Base-by-base conservation (phyloP, 2,888 invertebrate species). In the Cantharis rustica region DNA sequence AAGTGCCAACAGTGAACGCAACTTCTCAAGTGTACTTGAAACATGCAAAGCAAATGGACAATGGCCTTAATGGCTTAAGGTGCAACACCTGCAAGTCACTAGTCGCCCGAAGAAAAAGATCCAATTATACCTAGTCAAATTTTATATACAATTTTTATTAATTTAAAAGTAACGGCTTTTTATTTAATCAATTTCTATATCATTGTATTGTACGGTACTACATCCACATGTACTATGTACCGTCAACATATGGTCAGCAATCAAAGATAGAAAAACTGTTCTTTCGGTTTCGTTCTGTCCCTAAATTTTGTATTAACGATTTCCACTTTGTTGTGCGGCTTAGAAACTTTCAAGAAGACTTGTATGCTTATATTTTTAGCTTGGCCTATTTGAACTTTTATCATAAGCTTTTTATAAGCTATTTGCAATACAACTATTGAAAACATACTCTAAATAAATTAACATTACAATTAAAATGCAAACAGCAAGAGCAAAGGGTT, bases 391-490 rank as follows among this genome's bases (percentile, higher is more conserved):
- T 47, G 7, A 47, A 47, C 47, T 47, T 47, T 47, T n/a, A n/a
- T 7, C 47, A 47, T 47, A 47, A 47, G 47, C 47, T 47, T 7
- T 47, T 20, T 66, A 66, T 66, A 66, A 66, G 64, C 64, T 20
- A 23, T 23, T 66, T 66, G 64, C 64, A 66, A 66, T 66, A 66
- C 64, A 66, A 66, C 64, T 23, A 66, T 66, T 20, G 64, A 66
- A 66, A 63, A 66, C 13, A 20, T 66, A 66, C 64, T 66, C 16
- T 17, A 66, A 66, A 20, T 66, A 66, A 66, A 87, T 87, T 87
- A 87, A 84, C 87, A 87, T 87, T 80, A 87, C 86, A 87, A 87
- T 87, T 86, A 86, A 83, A 80, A 80, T 74, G 77, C 84, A 84
- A 84, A 84, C 83, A 82, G 82, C 80, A 81, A 81, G 72, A 66